Evolutionary conservation across 2,888 invertebrate species (phyloP).

Genomic region (Melieria picta): DNA sequence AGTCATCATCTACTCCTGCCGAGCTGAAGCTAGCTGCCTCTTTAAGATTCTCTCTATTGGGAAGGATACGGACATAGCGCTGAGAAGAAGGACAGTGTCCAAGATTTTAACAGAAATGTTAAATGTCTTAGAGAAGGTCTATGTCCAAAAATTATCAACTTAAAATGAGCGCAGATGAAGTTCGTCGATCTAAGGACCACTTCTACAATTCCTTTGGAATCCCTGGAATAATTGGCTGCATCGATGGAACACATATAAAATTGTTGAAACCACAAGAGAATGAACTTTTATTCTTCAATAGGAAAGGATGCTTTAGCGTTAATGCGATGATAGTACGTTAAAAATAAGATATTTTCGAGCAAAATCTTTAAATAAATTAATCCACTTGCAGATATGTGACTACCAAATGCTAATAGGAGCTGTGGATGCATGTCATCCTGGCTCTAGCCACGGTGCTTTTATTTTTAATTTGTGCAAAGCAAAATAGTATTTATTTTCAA

Average conservation of each 20-base stretch:
- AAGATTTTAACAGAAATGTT: too few species aligned
- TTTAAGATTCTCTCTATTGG: too few species aligned
- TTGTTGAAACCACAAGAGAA: background rate
- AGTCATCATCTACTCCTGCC: too few species aligned
- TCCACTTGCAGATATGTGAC: slow-evolving; percentile 8
- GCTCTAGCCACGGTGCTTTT: slow-evolving; percentile 16
- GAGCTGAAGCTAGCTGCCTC: too few species aligned
- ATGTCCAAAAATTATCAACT: background rate
- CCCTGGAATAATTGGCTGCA: background rate
- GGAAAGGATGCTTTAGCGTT: background rate
- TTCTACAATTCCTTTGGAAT: background rate
- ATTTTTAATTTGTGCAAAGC: slow-evolving; percentile 3
- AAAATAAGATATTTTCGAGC: too few species aligned
- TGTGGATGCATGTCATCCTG: slow-evolving; percentile 11
- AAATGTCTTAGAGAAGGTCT: too few species aligned
- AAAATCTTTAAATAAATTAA: background rate
- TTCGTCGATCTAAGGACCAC: background rate
- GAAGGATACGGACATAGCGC: too few species aligned
- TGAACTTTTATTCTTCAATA: background rate
- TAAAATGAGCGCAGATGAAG: background rate
- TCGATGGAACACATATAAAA: background rate
- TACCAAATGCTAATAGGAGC: slow-evolving; percentile 7
- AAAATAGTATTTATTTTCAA: slow-evolving; percentile 11
- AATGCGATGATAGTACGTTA: too few species aligned
- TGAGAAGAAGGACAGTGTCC: too few species aligned